Conservation (phyloP, 2,113 vertebrate species). For the Rhagologus leucostigma region DNA sequence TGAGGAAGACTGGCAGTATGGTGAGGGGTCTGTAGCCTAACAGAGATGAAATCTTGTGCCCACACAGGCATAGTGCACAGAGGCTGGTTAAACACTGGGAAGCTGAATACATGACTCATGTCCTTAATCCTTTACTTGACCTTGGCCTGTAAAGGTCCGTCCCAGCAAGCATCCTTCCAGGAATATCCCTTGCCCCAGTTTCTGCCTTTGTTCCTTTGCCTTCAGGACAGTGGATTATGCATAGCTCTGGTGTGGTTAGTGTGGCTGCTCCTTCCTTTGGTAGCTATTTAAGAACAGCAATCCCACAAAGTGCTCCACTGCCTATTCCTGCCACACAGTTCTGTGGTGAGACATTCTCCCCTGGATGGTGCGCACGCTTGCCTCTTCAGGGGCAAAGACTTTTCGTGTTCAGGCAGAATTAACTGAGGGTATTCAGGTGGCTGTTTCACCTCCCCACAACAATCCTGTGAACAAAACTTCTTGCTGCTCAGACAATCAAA, state of each 20-base stretch:
- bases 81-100: neutral
- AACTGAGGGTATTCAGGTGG: neutral
- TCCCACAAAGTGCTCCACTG: neutral
- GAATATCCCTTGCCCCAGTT: neutral
- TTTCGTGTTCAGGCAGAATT: neutral
- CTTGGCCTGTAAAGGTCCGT: neutral
- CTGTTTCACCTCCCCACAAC: neutral
- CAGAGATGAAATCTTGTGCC: neutral
- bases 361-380: rapidly evolving
- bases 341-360: neutral
- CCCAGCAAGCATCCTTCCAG: neutral
- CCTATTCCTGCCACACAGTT: neutral
- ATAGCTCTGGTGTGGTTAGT: neutral
- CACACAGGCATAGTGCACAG: neutral
- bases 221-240: neutral
- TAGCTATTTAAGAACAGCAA: neutral
- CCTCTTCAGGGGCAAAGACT: neutral
- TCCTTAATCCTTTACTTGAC: neutral
- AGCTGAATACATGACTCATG: neutral
- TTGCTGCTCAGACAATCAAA: neutral
- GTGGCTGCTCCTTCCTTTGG: neutral
- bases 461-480: neutral
- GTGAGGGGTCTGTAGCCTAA: neutral
- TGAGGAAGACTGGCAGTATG: neutral
- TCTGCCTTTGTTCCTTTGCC: neutral